phyloP scores from a whole-genome alignment of 2,797 vertebrate genomes.

The Melopsittacus undulatus region DNA sequence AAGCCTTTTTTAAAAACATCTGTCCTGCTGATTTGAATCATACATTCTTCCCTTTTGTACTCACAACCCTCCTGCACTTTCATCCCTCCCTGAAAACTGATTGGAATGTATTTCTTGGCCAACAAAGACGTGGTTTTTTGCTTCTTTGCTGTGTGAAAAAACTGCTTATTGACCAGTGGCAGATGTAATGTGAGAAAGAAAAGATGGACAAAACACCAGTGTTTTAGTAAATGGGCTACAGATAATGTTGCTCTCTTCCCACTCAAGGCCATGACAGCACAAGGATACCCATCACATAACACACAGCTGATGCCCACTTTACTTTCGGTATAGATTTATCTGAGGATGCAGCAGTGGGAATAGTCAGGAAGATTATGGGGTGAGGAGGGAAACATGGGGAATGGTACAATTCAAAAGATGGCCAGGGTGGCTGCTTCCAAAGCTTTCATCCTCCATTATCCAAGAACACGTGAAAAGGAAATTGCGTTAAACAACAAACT shows the following conservation, averaged over 20 bases:
- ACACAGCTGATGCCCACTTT: neutral
- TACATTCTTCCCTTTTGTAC: neutral
- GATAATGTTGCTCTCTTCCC: neutral
- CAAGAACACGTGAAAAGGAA: neutral
- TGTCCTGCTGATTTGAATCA: neutral
- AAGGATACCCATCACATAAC: neutral
- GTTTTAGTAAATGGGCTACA: neutral
- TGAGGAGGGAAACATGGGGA: neutral
- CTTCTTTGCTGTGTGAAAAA: neutral
- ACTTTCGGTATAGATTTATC: neutral
- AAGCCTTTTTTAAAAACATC: slow-evolving; percentile 1
- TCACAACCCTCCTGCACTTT: neutral
- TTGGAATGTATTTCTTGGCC: neutral
- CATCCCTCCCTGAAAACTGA: neutral
- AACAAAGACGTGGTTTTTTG: neutral
- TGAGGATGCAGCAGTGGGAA: neutral
- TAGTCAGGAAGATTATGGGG: neutral
- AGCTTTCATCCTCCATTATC: neutral
- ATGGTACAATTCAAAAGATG: neutral
- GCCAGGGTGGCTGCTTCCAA: neutral
- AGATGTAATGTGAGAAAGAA: neutral
- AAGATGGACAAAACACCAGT: neutral
- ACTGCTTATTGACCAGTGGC: neutral
- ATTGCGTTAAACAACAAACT: slow-evolving; percentile 31
- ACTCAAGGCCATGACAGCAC: neutral